These are phyloP conservation scores for Iphiclides podalirius DNA, from an alignment of 2,888 invertebrate species.

Conservation along the genomic window DNA sequence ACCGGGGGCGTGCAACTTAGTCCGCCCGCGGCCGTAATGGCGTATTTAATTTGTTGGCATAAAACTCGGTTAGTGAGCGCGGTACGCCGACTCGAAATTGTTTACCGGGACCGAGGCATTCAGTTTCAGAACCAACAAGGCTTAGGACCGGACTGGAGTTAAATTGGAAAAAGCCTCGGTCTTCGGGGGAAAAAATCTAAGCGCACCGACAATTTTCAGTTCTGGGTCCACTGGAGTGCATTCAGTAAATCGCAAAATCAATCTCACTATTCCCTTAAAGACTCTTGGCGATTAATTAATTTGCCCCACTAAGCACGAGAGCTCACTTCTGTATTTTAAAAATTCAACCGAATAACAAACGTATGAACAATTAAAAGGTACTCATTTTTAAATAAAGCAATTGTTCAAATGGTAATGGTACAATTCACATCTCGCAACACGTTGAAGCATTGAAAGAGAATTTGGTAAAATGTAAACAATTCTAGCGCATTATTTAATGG, in stretches of 20 bases:
- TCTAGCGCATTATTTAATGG: no score
- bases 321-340: not conserved
- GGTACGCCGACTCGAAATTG: slow-evolving; percentile 27
- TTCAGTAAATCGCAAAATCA: not conserved
- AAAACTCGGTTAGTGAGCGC: slow-evolving; percentile 29
- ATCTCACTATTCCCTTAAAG: no score
- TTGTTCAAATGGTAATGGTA: no score
- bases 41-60: slow-evolving; percentile 31
- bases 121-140: not conserved
- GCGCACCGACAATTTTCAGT: not conserved
- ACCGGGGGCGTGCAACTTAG: slow-evolving; percentile 15
- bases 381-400: no score
- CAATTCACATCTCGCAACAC: no score
- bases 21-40: slow-evolving; percentile 27
- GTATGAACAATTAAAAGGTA: no score
- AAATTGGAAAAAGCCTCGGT: not conserved
- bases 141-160: not conserved
- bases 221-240: not conserved
- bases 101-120: slow-evolving; percentile 23
- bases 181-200: slow-evolving; percentile 3
- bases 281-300: not conserved
- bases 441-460: no score
- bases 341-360: not conserved
- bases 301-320: not conserved
- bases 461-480: no score